These are phyloP conservation scores for Tuta absoluta DNA, from an alignment of 2,888 invertebrate species.

Conservation along the genomic window DNA sequence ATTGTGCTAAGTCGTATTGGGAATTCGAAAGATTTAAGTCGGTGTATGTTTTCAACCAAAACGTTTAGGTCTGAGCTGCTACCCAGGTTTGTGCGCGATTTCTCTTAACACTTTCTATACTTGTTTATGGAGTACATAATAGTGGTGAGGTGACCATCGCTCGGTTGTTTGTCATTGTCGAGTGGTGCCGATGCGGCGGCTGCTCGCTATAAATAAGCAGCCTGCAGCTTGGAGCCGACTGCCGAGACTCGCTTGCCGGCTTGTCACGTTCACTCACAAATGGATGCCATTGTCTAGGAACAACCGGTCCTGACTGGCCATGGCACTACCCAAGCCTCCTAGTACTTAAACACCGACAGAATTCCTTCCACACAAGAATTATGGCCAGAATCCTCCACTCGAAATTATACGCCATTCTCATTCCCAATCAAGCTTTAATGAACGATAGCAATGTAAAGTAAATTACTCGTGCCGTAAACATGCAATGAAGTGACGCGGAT, in stretches of 20 bases:
- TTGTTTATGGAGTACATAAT: neutral
- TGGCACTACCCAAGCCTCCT: neutral
- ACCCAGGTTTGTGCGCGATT: neutral
- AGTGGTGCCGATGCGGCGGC: slow-evolving; percentile 56
- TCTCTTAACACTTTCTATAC: neutral
- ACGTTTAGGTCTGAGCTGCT: too few species aligned
- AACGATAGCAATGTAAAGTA: slow-evolving; percentile 18
- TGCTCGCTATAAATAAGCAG: slow-evolving; percentile 66
- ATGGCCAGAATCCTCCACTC: neutral
- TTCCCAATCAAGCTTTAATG: slow-evolving; percentile 10
- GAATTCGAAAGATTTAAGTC: too few species aligned
- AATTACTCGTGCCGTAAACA: slow-evolving; percentile 20
- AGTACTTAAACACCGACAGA: neutral
- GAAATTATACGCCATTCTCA: slow-evolving; percentile 7
- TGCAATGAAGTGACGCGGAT: neutral
- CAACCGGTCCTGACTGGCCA: slow-evolving; percentile 31
- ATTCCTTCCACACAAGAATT: slow-evolving; percentile 3
- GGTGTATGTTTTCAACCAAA: too few species aligned
- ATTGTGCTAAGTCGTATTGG: too few species aligned
- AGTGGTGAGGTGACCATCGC: slow-evolving; percentile 49
- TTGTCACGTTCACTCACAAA: slow-evolving; percentile 36
- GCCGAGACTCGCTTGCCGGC: slow-evolving; percentile 22
- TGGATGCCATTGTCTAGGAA: slow-evolving; percentile 57
- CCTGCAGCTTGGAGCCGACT: slow-evolving; percentile 41
- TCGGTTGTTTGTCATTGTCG: slow-evolving; percentile 73